Base-by-base conservation (phyloP, 2,888 invertebrate genomes). In the Biston betularia region DNA sequence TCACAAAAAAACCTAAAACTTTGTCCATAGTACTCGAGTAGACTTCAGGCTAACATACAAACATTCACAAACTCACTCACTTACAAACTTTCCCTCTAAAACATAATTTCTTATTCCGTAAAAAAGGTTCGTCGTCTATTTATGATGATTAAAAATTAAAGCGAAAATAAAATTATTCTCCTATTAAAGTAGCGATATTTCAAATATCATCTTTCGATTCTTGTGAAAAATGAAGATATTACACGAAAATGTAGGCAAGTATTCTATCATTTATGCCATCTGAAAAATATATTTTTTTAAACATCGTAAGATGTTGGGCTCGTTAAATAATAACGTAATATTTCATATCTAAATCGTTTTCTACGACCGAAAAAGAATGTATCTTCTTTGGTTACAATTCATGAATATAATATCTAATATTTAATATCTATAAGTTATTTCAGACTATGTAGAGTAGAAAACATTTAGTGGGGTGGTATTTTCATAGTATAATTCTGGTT, bases 301-400 rank as follows among this genome's bases (percentile, higher is more conserved):
- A 52, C 35, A 35, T 38, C 52, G 11, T 35, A 59, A 49, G 33
- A 12, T 33, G 49, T 49, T 49, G 33, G 35, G 11, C 62, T 73
- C 70, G 67, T 61, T 54, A 62, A 60, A 83, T 83, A 83, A 75
- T 84, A 81, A 79, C 79, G 73, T 74, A 11, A 33, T 33, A 33
- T 86, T 87, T 84, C 84, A 75, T 72, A 74, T 67, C 79, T 80
- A 52, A 52, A 79, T 78, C 80, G 79, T 81, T 80, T 79, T 78
- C 80, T 79, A 34, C 35, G 42, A 75, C 71, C 66, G 71, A 63
- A 75, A 80, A 81, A 83, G 86, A 86, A 87, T 87, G 86, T 85
- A 84, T 85, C 81, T 82, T 78, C 49, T 70, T 66, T 71, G 84
- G 85, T 88, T 86, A 86, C 87, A 87, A 87, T 88, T 87, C 86